phyloP scores from a whole-genome alignment of 2,113 vertebrate genomes.

The Sebastes schlegelii region DNA sequence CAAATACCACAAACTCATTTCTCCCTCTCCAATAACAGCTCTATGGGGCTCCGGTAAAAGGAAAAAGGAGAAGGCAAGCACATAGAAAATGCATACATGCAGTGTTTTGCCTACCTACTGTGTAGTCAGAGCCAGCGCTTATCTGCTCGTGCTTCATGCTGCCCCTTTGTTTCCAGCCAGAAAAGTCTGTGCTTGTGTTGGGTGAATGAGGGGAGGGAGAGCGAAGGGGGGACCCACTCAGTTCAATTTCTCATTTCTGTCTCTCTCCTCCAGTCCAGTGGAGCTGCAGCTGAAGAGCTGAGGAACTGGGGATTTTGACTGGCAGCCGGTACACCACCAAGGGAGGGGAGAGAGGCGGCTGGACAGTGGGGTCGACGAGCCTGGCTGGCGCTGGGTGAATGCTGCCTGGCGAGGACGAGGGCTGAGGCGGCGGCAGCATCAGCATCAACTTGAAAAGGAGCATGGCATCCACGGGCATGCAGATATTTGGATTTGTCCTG shows the following conservation, averaged over 20 bases:
- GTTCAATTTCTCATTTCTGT: slow-evolving; percentile 72
- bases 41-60: slow-evolving; percentile 37
- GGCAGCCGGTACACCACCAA: slow-evolving; percentile 66
- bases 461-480: slow-evolving; percentile 92
- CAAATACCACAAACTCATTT: slow-evolving; percentile 79
- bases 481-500: slow-evolving; percentile 93
- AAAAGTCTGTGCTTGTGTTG: slow-evolving; percentile 60
- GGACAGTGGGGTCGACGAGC: slow-evolving; percentile 77
- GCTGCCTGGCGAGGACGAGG: slow-evolving; percentile 73
- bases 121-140: slow-evolving; percentile 47
- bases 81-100: slow-evolving; percentile 55
- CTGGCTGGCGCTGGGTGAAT: slow-evolving; percentile 74
- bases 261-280: slow-evolving; percentile 74
- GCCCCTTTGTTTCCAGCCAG: slow-evolving; percentile 77
- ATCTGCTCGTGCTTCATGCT: slow-evolving; percentile 39
- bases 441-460: slow-evolving; percentile 56
- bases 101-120: slow-evolving; percentile 58
- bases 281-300: slow-evolving; percentile 73
- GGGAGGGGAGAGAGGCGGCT: slow-evolving; percentile 51
- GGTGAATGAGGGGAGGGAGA: slow-evolving; percentile 49
- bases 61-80: slow-evolving; percentile 47
- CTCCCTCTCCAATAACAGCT: slow-evolving; percentile 72
- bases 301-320: slow-evolving; percentile 68
- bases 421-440: slow-evolving; percentile 57
- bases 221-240: slow-evolving; percentile 45